These are phyloP conservation scores for Eira barbara DNA, from an alignment of 2,113 vertebrate genomes.

Conservation along the genomic window DNA sequence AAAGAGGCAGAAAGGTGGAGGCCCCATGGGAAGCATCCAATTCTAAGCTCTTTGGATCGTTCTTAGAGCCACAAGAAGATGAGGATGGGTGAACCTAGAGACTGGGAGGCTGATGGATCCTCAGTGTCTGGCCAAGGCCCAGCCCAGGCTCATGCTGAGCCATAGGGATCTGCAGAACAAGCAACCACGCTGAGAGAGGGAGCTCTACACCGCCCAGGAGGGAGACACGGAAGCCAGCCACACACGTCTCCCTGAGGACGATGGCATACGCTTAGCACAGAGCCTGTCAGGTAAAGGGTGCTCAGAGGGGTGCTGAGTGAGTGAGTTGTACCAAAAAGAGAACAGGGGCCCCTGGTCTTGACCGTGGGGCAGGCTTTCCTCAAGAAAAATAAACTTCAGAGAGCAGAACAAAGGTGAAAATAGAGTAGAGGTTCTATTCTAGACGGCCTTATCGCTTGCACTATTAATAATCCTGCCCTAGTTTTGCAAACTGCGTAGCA, in stretches of 20 bases:
- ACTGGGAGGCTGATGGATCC: not conserved
- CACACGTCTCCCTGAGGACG: not conserved
- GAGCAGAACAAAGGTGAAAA: conserved; percentile 33
- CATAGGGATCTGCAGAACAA: not conserved
- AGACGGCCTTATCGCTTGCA: not conserved
- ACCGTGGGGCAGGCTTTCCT: conserved; percentile 9
- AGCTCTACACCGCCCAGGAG: not conserved
- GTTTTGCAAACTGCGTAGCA: conserved; percentile 9
- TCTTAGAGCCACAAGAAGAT: not conserved
- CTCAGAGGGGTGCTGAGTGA: not conserved
- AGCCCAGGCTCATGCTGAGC: not conserved
- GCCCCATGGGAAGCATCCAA: not conserved
- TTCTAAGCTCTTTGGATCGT: not conserved
- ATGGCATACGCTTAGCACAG: not conserved
- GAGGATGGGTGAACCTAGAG: not conserved
- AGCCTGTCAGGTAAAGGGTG: not conserved
- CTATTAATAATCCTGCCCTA: conserved; percentile 16
- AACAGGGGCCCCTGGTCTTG: not conserved
- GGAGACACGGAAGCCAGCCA: not conserved
- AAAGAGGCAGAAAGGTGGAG: not conserved
- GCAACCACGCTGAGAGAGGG: not conserved
- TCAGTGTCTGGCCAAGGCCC: not conserved
- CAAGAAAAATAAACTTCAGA: conserved; percentile 50
- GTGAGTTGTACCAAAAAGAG: not conserved
- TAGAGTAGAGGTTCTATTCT: conserved; percentile 9